phyloP scores from a whole-genome alignment of 1,140 invertebrate species.

The Drosophila mauritiana region DNA sequence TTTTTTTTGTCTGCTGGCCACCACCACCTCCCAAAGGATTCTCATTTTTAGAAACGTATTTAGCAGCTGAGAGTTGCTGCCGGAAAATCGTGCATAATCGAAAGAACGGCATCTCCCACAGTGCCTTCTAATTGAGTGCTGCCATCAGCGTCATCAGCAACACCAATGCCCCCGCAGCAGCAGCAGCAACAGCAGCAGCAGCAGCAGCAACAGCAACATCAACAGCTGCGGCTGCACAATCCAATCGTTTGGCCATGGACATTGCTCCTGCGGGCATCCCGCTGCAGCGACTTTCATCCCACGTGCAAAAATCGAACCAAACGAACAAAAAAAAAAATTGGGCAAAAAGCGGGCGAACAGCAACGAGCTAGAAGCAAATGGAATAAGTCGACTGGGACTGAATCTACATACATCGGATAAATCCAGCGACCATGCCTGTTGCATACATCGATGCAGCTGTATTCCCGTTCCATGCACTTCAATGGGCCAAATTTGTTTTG shows the following conservation, averaged over 20 bases:
- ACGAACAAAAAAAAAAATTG: background rate
- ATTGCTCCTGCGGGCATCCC: constrained; percentile 19
- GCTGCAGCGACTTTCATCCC: constrained; percentile 3
- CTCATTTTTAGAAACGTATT: background rate
- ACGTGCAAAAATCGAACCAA: constrained; percentile 7
- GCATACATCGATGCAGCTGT: constrained; percentile 4
- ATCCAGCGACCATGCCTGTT: constrained; percentile 7
- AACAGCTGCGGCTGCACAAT: constrained; percentile 28
- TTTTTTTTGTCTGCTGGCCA: background rate
- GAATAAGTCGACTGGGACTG: constrained; percentile 52
- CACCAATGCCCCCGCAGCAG: background rate
- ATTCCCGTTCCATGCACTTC: background rate
- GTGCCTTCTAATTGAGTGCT: constrained; percentile 41
- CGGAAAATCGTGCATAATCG: constrained; percentile 18
- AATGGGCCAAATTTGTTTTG: constrained; percentile 59
- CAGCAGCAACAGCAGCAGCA: background rate
- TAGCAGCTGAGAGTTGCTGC: constrained; percentile 18
- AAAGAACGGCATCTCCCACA: constrained; percentile 18
- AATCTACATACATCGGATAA: background rate
- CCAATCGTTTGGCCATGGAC: constrained; percentile 42
- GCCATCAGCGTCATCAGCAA: constrained; percentile 16
- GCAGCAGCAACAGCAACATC: background rate
- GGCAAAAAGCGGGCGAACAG: background rate
- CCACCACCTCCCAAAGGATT: background rate
- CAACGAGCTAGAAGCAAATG: constrained; percentile 43